Evolutionary conservation across 1,140 invertebrate species (phyloP), one percentile per base, ranked within the genome.

Genomic region (Nebria ingens): DNA sequence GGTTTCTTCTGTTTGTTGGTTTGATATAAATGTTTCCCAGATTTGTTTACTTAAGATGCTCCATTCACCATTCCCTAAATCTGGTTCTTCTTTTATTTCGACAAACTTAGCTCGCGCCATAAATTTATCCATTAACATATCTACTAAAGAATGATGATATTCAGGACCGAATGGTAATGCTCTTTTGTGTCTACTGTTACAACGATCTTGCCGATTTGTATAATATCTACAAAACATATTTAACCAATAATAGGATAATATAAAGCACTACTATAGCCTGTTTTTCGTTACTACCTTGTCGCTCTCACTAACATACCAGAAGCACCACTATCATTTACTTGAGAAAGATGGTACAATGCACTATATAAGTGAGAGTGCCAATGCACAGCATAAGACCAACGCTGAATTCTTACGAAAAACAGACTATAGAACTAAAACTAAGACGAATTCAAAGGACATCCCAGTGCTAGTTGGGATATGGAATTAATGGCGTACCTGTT

Each of bases 1-100:
- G 15, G 83, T 87, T 45, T 80, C 78, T 62, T 87, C 81, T n/a
- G 84, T 85, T 71, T 94, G 91, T 60, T 89, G 87, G 58, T 85
- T 82, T 11, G 72, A 70, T 15, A 82, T 72, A 71, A 88, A 93
- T 60, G 86, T 86, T 54, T 84, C 77, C 86, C 88, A 92, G 12
- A 93, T 82, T 55, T 81, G 78, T 60, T 79, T 71, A 13, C 86
- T 90, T 2, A 92, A 67, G 25, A 72, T 71, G 65, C 86, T 84
- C 71, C 79, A 86, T 21, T 59, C 54, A 29, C 40, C 40, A 4
- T 17, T 17, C 4, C 9, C 17, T 17, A 45, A 17, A 4, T 12
- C 9, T 12, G 40, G 40, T 45, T 12, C 6, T 17, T 45, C 40
- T 45, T 45, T 45, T 11, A 45, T 45, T 45, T 45, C 40, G 4